Evolutionary conservation across 2,888 invertebrate genomes (phyloP).

Genomic region (Stenichneumon culpator): DNA sequence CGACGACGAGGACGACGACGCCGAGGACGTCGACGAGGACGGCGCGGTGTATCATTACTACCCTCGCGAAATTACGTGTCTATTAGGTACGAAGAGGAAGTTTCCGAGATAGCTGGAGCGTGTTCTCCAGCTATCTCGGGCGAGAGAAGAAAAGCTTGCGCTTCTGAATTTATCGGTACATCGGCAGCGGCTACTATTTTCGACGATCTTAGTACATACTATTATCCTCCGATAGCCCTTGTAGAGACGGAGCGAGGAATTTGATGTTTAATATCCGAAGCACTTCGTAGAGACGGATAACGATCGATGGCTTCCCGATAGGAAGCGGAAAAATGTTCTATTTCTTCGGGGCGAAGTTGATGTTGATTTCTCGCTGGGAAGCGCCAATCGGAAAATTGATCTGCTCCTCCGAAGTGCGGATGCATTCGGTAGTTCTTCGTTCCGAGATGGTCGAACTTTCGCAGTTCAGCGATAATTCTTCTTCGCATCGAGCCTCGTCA

Average conservation of each 20-base stretch:
- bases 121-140: background rate
- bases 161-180: constrained; percentile 39
- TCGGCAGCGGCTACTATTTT: constrained; percentile 22
- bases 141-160: constrained; percentile 21
- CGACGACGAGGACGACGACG: constrained; percentile 54
- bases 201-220: background rate
- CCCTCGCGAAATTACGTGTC: constrained; percentile 69
- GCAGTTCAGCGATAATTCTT: background rate
- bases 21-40: constrained; percentile 46
- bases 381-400: background rate
- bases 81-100: constrained; percentile 61
- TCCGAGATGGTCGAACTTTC: background rate
- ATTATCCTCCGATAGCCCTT: constrained; percentile 16
- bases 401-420: background rate
- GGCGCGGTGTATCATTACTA: constrained; percentile 65
- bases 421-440: background rate
- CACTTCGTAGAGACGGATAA: background rate
- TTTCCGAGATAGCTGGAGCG: constrained; percentile 23
- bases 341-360: background rate
- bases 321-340: background rate
- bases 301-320: constrained; percentile 17
- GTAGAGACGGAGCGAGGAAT: background rate
- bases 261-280: constrained; percentile 17
- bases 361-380: background rate
- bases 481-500: background rate